These are phyloP conservation scores for Stramonita haemastoma DNA, from an alignment of 2,888 invertebrate species.

Conservation along the genomic window DNA sequence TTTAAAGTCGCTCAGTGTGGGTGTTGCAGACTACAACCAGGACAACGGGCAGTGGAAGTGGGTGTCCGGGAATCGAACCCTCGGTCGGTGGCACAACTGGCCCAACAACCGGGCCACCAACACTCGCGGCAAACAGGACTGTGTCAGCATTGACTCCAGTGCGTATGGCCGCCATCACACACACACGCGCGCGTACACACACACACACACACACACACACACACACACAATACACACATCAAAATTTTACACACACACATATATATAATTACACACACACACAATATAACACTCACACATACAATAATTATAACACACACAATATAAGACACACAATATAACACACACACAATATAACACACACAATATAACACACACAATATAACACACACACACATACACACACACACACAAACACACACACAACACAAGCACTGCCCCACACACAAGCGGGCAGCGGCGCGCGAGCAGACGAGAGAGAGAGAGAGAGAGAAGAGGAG, in stretches of 20 bases:
- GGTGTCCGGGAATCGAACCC: slow-evolving; percentile 15
- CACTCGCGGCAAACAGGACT: slow-evolving; percentile 31
- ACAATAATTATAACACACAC: no score
- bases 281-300: not conserved
- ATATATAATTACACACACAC: not conserved
- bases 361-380: no score
- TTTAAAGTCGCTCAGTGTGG: not conserved
- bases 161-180: not conserved
- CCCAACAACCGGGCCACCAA: slow-evolving; percentile 10
- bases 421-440: no score
- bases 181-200: not conserved
- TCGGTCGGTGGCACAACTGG: slow-evolving; percentile 27
- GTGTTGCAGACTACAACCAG: slow-evolving; percentile 42
- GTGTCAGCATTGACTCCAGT: slow-evolving; percentile 27
- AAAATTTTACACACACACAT: not conserved
- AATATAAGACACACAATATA: no score
- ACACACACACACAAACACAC: no score
- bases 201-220: not conserved
- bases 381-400: no score
- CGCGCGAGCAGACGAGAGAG: no score
- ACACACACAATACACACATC: no score
- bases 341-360: no score
- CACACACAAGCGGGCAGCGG: no score
- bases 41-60: slow-evolving; percentile 42
- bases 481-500: no score